A percentile compares a stretch with the other conserved stretches of the same genome.
Conservation (phyloP, 2,797 vertebrate species). For the Clamator glandarius region DNA sequence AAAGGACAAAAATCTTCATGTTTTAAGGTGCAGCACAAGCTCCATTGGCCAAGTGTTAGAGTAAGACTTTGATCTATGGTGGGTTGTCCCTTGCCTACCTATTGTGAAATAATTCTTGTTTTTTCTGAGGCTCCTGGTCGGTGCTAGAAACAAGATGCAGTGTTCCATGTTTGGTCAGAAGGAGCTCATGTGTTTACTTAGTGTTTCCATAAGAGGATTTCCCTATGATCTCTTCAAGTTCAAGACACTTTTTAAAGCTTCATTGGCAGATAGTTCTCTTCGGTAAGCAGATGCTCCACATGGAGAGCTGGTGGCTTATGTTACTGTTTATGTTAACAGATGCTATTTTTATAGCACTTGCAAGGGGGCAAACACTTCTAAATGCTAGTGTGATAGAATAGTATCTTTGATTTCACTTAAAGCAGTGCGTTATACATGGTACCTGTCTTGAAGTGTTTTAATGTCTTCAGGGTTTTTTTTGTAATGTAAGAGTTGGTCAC, state of each 20-base stretch:
- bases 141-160: not conserved
- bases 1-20: not conserved
- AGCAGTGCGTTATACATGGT: not conserved
- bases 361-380: not conserved
- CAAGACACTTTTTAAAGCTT: not conserved
- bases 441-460: not conserved
- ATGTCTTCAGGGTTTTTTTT: not conserved
- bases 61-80: not conserved
- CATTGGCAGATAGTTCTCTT: not conserved
- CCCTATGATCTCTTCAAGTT: not conserved
- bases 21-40: not conserved
- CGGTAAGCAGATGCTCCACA: not conserved
- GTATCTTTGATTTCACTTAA: not conserved
- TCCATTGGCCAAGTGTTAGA: not conserved
- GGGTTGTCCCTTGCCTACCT: not conserved
- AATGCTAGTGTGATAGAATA: not conserved
- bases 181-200: not conserved
- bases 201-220: not conserved
- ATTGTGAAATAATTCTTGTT: not conserved
- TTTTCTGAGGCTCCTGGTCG: not conserved
- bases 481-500: not conserved
- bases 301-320: not conserved
- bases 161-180: not conserved
- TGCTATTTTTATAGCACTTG: not conserved
- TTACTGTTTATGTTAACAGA: not conserved